Evolutionary conservation across 2,113 vertebrate genomes (phyloP).

Genomic region (Plestiodon gilberti): DNA sequence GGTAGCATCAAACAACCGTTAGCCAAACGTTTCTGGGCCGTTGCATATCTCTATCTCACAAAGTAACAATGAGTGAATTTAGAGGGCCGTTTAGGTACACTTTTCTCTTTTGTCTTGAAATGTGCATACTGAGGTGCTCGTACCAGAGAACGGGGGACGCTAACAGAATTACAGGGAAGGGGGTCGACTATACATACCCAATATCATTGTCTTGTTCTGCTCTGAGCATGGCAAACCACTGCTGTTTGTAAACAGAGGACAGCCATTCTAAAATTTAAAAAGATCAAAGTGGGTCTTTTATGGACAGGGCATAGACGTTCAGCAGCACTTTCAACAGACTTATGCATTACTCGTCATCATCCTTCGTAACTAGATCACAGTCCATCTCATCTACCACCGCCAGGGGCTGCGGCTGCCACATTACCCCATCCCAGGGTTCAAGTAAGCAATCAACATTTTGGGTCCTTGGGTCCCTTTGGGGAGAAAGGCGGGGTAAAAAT

Average conservation of each 20-base stretch:
- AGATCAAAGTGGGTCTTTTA: constrained; percentile 25
- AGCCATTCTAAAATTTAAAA: constrained; percentile 87
- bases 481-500: no score
- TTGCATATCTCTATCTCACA: background rate
- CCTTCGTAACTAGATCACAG: background rate
- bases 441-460: no score
- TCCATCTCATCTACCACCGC: background rate
- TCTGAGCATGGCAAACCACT: constrained; percentile 97
- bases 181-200: constrained; percentile 81
- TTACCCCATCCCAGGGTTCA: accelerated
- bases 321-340: background rate
- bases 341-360: background rate
- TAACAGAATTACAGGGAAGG: constrained; percentile 29
- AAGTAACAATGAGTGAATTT: no score
- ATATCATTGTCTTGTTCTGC: constrained; percentile 96
- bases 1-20: background rate
- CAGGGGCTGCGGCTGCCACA: no score
- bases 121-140: background rate
- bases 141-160: background rate
- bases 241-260: constrained; percentile 91
- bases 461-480: no score
- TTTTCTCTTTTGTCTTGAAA: background rate
- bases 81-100: background rate
- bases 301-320: constrained; percentile 32
- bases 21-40: background rate